These are phyloP conservation scores for Chrosomus eos DNA, from an alignment of 2,797 vertebrate species.

Conservation along the genomic window DNA sequence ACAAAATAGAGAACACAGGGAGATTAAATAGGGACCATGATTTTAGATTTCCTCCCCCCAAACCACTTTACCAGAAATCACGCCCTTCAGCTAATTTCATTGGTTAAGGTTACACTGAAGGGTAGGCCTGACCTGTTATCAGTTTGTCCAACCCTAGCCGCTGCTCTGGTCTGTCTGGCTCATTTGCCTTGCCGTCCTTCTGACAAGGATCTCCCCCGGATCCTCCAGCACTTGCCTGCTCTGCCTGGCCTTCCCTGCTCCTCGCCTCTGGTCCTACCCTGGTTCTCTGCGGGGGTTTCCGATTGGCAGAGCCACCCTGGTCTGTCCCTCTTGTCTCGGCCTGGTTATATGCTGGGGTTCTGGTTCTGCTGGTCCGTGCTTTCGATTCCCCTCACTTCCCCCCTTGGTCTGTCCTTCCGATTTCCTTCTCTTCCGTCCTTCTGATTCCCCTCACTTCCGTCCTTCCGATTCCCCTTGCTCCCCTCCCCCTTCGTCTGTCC, in stretches of 20 bases:
- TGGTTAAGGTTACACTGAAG: too few relatives aligned
- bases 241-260: not conserved
- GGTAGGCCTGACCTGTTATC: not conserved
- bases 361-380: not conserved
- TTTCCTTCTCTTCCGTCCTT: too few relatives aligned
- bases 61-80: too few relatives aligned
- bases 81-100: too few relatives aligned
- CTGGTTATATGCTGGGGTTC: not conserved
- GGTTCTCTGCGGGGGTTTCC: not conserved
- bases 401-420: too few relatives aligned
- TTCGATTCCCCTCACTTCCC: too few relatives aligned
- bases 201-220: not conserved
- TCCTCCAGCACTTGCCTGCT: not conserved
- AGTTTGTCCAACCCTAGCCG: not conserved
- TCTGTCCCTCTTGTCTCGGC: not conserved
- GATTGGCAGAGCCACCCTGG: not conserved
- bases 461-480: too few relatives aligned
- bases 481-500: too few relatives aligned
- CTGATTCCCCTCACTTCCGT: fast-evolving
- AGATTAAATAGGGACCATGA: not conserved
- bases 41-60: too few relatives aligned
- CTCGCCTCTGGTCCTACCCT: not conserved
- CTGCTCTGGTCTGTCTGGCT: not conserved
- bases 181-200: not conserved
- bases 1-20: not conserved